Percentiles rank a stretch among this genome's conserved stretches.
phyloP scores from a whole-genome alignment of 1,140 invertebrate genomes.

The Helicorthomorpha holstii region DNA sequence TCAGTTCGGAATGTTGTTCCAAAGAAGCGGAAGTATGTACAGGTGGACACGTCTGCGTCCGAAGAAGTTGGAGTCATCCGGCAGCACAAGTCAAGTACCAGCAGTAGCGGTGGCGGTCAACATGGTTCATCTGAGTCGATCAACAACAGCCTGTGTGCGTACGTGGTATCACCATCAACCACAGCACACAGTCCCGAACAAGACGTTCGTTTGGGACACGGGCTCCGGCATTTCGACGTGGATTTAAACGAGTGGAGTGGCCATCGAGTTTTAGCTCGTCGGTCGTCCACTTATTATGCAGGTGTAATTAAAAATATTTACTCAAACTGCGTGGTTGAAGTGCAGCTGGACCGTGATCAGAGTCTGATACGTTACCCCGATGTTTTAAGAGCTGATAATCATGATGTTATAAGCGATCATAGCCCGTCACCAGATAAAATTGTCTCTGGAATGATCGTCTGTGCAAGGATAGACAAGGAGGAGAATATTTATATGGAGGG shows the following conservation, averaged over 20 bases:
- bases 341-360: slow-evolving; percentile 50
- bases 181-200: too few species aligned
- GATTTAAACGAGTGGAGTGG: slow-evolving; percentile 81
- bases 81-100: too few species aligned
- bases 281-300: slow-evolving; percentile 60
- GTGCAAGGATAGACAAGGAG: slow-evolving; percentile 35
- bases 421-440: slow-evolving; percentile 66
- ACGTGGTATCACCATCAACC: too few species aligned
- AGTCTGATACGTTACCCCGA: slow-evolving; percentile 37
- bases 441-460: slow-evolving; percentile 39
- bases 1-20: slow-evolving; percentile 13
- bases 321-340: slow-evolving; percentile 45
- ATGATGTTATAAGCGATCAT: slow-evolving; percentile 81
- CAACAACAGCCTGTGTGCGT: too few species aligned
- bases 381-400: slow-evolving; percentile 51
- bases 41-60: background rate
- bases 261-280: slow-evolving; percentile 73
- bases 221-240: too few species aligned
- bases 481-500: slow-evolving; percentile 65
- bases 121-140: too few species aligned
- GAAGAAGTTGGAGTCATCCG: too few species aligned
- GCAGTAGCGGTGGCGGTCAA: too few species aligned
- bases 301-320: slow-evolving; percentile 47
- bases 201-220: too few species aligned
- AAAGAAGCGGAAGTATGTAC: background rate